Conservation (phyloP, 1,140 invertebrate genomes). For the Copidosoma floridanum region DNA sequence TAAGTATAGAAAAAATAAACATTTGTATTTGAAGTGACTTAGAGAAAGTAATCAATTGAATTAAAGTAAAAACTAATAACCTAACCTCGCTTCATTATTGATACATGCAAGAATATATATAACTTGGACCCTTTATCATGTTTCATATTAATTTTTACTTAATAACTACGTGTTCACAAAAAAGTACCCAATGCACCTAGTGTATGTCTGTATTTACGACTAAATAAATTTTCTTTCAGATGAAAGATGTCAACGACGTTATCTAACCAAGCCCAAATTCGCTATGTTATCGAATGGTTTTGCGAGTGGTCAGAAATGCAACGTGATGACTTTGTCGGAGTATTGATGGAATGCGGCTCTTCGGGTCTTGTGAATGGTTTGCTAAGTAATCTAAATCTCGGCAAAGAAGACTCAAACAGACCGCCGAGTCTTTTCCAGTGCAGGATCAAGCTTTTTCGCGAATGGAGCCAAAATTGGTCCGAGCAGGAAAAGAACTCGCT, state of each 20-base stretch:
- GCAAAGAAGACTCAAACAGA: conserved; percentile 60
- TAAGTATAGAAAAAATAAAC: no score
- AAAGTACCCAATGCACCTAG: no score
- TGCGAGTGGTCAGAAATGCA: conserved; percentile 86
- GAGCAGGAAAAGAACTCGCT: conserved; percentile 70
- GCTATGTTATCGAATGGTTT: conserved; percentile 84
- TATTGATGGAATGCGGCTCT: conserved; percentile 67
- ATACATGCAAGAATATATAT: no score
- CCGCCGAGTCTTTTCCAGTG: conserved; percentile 87
- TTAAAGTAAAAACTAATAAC: no score
- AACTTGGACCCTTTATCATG: no score
- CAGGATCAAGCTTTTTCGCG: conserved; percentile 81
- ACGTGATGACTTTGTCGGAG: conserved; percentile 76
- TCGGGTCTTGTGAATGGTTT: conserved; percentile 71
- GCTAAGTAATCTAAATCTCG: conserved; percentile 66
- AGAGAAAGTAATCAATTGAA: no score
- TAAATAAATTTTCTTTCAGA: conserved; percentile 29
- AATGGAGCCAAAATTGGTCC: conserved; percentile 83
- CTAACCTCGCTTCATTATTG: no score
- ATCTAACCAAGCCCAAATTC: conserved; percentile 69
- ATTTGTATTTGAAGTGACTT: no score
- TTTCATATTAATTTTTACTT: no score
- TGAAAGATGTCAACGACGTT: conserved; percentile 52
- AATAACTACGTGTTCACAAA: no score
- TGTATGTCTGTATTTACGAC: no score